phyloP scores from a whole-genome alignment of 2,113 vertebrate species.

The Pangasianodon hypophthalmus region DNA sequence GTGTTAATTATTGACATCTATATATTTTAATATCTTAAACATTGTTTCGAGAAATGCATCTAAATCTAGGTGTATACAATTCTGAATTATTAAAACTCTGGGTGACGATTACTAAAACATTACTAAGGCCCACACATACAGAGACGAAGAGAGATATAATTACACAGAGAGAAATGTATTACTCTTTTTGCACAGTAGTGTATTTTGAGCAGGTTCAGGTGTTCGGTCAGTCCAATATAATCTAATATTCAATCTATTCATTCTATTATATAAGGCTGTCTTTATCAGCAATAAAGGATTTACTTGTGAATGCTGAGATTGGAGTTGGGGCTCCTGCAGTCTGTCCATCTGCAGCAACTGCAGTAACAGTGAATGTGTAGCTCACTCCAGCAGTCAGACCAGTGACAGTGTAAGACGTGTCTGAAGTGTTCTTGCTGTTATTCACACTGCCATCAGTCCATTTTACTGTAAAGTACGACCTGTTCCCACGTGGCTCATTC shows the following conservation, averaged over 20 bases:
- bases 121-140: not conserved
- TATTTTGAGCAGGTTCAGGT: too few relatives aligned
- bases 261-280: not conserved
- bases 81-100: not conserved
- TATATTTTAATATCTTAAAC: too few relatives aligned
- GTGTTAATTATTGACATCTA: too few relatives aligned
- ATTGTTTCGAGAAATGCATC: too few relatives aligned
- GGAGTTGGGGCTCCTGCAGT: not conserved
- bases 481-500: not conserved
- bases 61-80: too few relatives aligned
- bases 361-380: constrained; percentile 62
- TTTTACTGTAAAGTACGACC: not conserved
- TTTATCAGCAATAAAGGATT: constrained; percentile 24
- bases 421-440: not conserved
- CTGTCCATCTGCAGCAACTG: constrained; percentile 1
- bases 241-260: too few relatives aligned
- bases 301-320: constrained; percentile 71
- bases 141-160: not conserved
- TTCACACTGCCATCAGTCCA: fast-evolving
- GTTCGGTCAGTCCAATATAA: too few relatives aligned
- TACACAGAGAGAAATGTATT: not conserved
- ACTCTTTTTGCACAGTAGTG: not conserved
- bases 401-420: not conserved
- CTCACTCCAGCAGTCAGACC: constrained; percentile 53
- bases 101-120: not conserved